These are phyloP conservation scores for Prenolepis imparis DNA, from an alignment of 2,888 invertebrate genomes.

Conservation along the genomic window DNA sequence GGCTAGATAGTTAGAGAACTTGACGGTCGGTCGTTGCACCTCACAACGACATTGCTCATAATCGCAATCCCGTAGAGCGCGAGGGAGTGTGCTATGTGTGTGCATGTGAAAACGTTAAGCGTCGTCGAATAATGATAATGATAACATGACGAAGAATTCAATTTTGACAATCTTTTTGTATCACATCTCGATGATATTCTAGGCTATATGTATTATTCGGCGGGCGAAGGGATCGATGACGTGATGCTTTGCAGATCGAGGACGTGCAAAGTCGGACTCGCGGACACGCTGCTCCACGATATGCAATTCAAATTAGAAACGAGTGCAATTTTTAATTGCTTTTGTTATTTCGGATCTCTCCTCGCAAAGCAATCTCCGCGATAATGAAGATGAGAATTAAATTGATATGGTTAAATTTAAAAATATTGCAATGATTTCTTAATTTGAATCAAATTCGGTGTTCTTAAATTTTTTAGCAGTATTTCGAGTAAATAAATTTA, in stretches of 20 bases:
- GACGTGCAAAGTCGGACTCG: conserved; percentile 35
- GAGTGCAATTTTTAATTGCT: conserved; percentile 17
- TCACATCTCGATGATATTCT: conserved; percentile 74
- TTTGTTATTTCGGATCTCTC: background rate
- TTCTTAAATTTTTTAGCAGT: background rate
- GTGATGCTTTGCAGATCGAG: conserved; percentile 12
- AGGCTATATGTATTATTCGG: conserved; percentile 44
- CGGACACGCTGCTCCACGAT: conserved; percentile 33
- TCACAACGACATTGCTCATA: conserved; percentile 63
- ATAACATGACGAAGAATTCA: conserved; percentile 64
- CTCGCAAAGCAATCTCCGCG: conserved; percentile 25
- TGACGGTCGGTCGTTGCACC: conserved; percentile 45
- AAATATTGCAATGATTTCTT: conserved; percentile 5
- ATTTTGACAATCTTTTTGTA: conserved; percentile 84
- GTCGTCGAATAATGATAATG: conserved; percentile 30
- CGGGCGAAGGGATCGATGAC: conserved; percentile 26
- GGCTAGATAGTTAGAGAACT: conserved; percentile 65
- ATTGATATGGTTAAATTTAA: background rate
- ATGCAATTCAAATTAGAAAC: conserved; percentile 12
- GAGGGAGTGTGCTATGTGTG: conserved; percentile 42
- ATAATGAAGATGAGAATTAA: background rate
- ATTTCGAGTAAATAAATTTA: conserved; percentile 5
- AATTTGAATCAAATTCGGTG: background rate
- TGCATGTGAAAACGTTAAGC: conserved; percentile 47
- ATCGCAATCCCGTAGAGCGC: conserved; percentile 50